Conservation (phyloP, 2,113 vertebrate genomes). For the Zootoca vivipara region DNA sequence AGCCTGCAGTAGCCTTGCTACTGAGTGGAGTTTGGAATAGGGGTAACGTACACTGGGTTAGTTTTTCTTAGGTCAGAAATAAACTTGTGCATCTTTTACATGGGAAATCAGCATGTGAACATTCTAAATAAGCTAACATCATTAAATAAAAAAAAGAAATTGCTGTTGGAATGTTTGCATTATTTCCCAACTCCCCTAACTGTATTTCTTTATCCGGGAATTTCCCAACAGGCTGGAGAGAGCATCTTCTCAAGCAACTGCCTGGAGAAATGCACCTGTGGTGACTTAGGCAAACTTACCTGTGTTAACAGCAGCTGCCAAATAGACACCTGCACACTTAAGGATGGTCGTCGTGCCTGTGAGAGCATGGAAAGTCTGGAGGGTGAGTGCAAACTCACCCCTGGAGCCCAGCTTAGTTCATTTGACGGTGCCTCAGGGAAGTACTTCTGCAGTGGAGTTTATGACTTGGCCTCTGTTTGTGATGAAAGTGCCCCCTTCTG, state of each 20-base stretch:
- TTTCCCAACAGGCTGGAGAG: constrained; percentile 44
- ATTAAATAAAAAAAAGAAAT: neutral
- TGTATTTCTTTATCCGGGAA: no score
- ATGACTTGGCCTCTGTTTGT: constrained; percentile 60
- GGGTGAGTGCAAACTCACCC: constrained; percentile 51
- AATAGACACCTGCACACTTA: constrained; percentile 13
- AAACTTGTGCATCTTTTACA: no score
- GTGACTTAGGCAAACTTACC: neutral
- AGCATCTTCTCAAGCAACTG: constrained; percentile 51
- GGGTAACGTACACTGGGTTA: no score
- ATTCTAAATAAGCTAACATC: neutral
- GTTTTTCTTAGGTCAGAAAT: no score
- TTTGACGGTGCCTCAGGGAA: constrained; percentile 49
- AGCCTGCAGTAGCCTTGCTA: no score
- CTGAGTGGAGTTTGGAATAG: no score
- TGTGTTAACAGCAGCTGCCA: constrained; percentile 51
- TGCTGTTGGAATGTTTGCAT: neutral
- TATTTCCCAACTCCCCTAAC: neutral
- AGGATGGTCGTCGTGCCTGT: constrained; percentile 45
- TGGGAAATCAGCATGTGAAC: neutral
- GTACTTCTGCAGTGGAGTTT: constrained; percentile 36
- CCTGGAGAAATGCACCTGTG: constrained; percentile 51
- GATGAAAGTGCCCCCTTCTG: constrained; percentile 27
- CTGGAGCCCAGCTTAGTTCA: constrained; percentile 44
- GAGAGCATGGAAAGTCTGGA: neutral